These are phyloP conservation scores for Cardiocondyla obscurior DNA, from an alignment of 1,140 invertebrate species.

Conservation along the genomic window DNA sequence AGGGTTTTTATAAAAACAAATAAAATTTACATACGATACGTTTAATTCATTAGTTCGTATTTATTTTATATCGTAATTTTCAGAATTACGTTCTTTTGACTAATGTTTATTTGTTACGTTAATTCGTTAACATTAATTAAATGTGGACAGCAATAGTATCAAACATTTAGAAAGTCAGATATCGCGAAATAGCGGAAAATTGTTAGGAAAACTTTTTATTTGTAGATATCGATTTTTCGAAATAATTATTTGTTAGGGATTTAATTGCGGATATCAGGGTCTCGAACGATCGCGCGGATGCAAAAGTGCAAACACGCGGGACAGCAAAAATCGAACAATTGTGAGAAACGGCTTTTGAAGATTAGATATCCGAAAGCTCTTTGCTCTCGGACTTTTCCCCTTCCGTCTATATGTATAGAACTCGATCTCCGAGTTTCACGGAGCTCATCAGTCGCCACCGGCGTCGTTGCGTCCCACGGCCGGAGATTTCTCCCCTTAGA, in stretches of 20 bases:
- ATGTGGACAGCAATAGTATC: background rate
- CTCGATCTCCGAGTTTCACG: constrained; percentile 63
- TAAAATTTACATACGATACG: background rate
- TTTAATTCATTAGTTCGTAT: background rate
- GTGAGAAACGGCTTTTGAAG: constrained; percentile 23
- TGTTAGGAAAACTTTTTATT: background rate
- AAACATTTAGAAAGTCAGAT: background rate
- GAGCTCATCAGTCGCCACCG: constrained; percentile 30
- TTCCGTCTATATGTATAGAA: constrained; percentile 37
- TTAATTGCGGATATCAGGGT: background rate
- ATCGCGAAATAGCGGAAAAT: background rate
- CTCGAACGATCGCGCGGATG: background rate
- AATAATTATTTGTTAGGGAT: background rate
- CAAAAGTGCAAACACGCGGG: background rate
- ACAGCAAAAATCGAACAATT: constrained; percentile 8
- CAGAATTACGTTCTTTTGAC: background rate
- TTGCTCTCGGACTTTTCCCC: constrained; percentile 17
- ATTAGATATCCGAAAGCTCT: constrained; percentile 49
- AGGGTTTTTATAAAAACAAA: background rate
- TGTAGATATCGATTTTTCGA: background rate
- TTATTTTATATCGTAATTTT: constrained; percentile 1
- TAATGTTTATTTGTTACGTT: background rate
- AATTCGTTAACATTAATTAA: background rate
- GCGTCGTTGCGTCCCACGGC: background rate
- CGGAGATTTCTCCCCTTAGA: constrained; percentile 12